These are phyloP conservation scores for Benthosema pterotum DNA, from an alignment of 2,797 vertebrate genomes.

Conservation along the genomic window DNA sequence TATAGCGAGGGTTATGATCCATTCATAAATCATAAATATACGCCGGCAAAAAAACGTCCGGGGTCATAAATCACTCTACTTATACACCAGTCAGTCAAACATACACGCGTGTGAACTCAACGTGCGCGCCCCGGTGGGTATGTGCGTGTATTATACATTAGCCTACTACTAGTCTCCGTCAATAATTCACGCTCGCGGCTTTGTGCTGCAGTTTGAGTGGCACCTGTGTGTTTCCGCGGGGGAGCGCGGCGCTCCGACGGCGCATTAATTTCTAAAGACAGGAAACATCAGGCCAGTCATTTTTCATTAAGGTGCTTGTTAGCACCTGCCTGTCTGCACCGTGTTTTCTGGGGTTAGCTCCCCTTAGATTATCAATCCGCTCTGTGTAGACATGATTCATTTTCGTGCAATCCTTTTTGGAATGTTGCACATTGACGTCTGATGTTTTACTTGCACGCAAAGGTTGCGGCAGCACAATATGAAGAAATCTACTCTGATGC, in stretches of 20 bases:
- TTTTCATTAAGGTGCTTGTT: slow-evolving; percentile 57
- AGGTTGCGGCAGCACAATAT: no score
- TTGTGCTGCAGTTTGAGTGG: slow-evolving; percentile 57
- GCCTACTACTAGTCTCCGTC: slow-evolving; percentile 27
- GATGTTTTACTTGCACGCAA: no score
- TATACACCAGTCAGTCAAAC: no score
- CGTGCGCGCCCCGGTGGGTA: no score
- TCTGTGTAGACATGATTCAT: slow-evolving; percentile 26
- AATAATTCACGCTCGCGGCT: slow-evolving; percentile 62
- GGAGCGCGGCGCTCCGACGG: slow-evolving; percentile 39
- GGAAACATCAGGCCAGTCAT: slow-evolving; percentile 38
- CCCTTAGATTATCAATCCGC: slow-evolving; percentile 40
- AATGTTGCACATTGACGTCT: slow-evolving; percentile 18
- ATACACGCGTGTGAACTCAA: no score
- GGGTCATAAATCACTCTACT: no score
- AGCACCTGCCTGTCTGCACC: slow-evolving; percentile 29
- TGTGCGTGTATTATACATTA: no score
- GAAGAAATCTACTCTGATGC: no score
- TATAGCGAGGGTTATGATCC: no score
- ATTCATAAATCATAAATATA: no score
- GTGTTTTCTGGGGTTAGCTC: slow-evolving; percentile 48
- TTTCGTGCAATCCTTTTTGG: slow-evolving; percentile 32
- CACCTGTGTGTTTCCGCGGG: slow-evolving; percentile 54
- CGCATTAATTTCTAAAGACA: slow-evolving; percentile 65
- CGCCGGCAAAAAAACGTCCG: no score